Evolutionary conservation across 2,888 invertebrate genomes (phyloP), one percentile per base, ranked within the genome.

Genomic region (Machimus rusticus): DNA sequence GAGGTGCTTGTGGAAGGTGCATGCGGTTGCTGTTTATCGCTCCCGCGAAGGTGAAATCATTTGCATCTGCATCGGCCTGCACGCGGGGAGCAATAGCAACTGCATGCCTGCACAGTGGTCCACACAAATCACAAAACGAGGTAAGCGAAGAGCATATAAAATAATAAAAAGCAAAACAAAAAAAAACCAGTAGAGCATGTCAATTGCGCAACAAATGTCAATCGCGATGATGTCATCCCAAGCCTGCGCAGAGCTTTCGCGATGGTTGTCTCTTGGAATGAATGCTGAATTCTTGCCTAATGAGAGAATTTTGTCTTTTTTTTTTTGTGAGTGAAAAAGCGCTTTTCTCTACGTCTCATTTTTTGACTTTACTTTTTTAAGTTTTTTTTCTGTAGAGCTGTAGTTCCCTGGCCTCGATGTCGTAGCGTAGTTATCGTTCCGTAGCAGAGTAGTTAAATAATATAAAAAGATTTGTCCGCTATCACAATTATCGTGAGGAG

Each of bases 161-260:
- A 39, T 39, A 39, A n/a, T n/a, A n/a, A n/a, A 12, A 4, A 6
- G 9, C 19, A 8, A 6, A 55, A n/a, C 14, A 55, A n/a, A 16
- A n/a, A 16, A 66, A 66, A 23, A 66, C 23, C 66, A 66, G 66
- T 12, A 66, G 66, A 66, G 66, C 66, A 66, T 66, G 66, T 66
- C 66, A 85, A 85, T 85, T 85, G 74, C 85, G 85, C 85, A 85
- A 85, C 85, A 85, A 85, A 85, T 85, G 85, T 85, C 85, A 85
- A 74, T 12, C 85, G 16, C 28, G 85, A 74, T 85, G 85, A 85
- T 85, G 85, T 85, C 85, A 85, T 74, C 14, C 51, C 74, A 85
- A 74, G 46, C 23, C 57, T 57, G 57, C 37, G 37, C 82, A 82
- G 57, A 37, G 76, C 76, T 76, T 76, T 76, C 39, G 9, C 9